A percentile compares a stretch with the other conserved stretches of the same genome.
Conservation (phyloP, 2,797 vertebrate genomes). For the Protonibea diacanthus region DNA sequence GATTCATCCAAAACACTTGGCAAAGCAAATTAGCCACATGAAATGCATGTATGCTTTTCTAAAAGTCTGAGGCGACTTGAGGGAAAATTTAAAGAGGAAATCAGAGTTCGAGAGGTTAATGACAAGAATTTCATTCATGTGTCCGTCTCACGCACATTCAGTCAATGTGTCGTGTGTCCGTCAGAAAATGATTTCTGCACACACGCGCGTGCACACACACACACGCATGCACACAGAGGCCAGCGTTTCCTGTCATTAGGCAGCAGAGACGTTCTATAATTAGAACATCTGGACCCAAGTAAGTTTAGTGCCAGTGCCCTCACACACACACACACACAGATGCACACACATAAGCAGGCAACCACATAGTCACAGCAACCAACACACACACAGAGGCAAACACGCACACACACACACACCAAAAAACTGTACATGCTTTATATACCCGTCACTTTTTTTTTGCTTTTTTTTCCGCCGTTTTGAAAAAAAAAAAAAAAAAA, state of each 20-base stretch:
- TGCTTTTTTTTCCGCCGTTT: slow-evolving; percentile 56
- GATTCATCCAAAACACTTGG: slow-evolving; percentile 6
- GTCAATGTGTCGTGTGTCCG: slow-evolving; percentile 38
- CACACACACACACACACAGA: slow-evolving; percentile 21
- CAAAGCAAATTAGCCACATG: not conserved
- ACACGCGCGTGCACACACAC: slow-evolving; percentile 24
- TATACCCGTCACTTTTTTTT: slow-evolving; percentile 49
- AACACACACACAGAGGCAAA: not conserved
- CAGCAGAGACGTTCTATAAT: slow-evolving; percentile 76
- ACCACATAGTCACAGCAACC: not conserved
- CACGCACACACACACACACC: not conserved
- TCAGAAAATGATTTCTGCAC: slow-evolving; percentile 29
- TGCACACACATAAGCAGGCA: not conserved
- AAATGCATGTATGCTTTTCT: not conserved
- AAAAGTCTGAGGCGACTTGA: slow-evolving; percentile 11
- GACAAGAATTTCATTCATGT: slow-evolving; percentile 63
- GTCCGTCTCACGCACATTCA: slow-evolving; percentile 49
- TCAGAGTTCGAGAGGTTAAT: slow-evolving; percentile 62
- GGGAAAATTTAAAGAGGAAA: slow-evolving; percentile 45
- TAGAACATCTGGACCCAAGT: slow-evolving; percentile 80
- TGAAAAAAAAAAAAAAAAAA: slow-evolving; percentile 7
- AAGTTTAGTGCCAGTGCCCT: slow-evolving; percentile 69
- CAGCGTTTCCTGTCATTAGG: slow-evolving; percentile 79
- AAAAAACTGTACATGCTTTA: slow-evolving; percentile 39
- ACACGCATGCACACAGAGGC: slow-evolving; percentile 36